Evolutionary conservation across 2,888 invertebrate species (phyloP), one percentile per base, ranked within the genome.

Genomic region (Anticlea derivata): DNA sequence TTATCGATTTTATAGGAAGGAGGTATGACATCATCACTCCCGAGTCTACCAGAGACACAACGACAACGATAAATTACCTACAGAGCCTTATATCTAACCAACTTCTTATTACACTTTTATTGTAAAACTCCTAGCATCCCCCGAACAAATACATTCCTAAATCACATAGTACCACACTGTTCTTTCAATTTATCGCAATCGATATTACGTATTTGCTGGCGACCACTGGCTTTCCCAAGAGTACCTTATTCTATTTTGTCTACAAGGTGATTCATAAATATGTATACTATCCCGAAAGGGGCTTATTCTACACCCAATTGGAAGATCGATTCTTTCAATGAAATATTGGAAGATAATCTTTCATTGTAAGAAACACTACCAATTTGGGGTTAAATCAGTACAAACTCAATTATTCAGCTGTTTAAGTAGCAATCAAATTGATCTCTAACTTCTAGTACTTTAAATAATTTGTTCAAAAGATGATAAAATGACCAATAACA

Each of bases 191-290:
- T 50, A 41, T 46, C 40, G 44, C 39, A 55, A 55, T 58, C 47
- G 55, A 55, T 60, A 55, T 53, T 50, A 30, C 40, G 34, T 50
- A 40, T 50, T 53, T 46, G 23, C 30, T 45, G 51, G 58, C 55
- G 60, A 54, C 55, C 60, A 45, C 55, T 58, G 40, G 43, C 43
- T 37, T 8, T 55, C 55, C 49, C 58, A 23, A 7, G 55, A 55
- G 57, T 45, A 41, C 30, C 38, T 48, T 45, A 46, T 55, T 59
- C 50, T 55, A 44, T 22, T 49, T 41, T 46, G 40, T 45, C 33
- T 48, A 23, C 4, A 17, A 17, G 4, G 17, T 17, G n/a, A n/a
- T n/a, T n/a, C n/a, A n/a, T n/a, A n/a, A n/a, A n/a, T n/a, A n/a
- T n/a, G n/a, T n/a, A n/a, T n/a, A n/a, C n/a, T n/a, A n/a, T n/a